Percentiles rank a stretch among this genome's conserved stretches.
Evolutionary conservation across 2,113 vertebrate species (phyloP).

Genomic region (Glaucomys volans): DNA sequence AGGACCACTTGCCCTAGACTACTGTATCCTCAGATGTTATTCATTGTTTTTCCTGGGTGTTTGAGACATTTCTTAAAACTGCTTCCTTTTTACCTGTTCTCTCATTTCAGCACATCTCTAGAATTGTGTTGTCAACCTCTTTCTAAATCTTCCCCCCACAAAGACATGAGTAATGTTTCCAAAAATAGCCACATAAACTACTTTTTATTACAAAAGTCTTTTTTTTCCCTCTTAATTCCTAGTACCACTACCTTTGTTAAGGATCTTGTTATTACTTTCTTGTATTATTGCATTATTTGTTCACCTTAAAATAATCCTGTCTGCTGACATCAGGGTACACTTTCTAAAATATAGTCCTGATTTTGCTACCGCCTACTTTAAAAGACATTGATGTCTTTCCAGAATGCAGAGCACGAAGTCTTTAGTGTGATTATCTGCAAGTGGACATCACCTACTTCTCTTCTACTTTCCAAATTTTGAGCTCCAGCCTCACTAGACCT

Average conservation of each 20-base stretch:
- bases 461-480: not conserved
- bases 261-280: not conserved
- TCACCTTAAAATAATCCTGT: not conserved
- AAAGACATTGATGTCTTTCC: not conserved
- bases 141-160: not conserved
- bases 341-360: not conserved
- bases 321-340: not conserved
- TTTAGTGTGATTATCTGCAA: not conserved
- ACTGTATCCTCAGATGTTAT: not conserved
- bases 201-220: not conserved
- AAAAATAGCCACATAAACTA: not conserved
- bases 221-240: conserved; percentile 7
- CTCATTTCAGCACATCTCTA: not conserved
- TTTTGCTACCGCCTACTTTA: not conserved
- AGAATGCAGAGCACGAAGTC: not conserved
- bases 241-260: not conserved
- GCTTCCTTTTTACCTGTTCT: not conserved
- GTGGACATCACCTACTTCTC: not conserved
- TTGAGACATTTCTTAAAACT: not conserved
- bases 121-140: not conserved
- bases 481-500: not conserved
- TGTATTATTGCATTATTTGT: not conserved
- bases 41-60: not conserved
- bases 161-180: not conserved
- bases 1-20: not conserved